Evolutionary conservation across 2,797 vertebrate genomes (phyloP), one percentile per base, ranked within the genome.

Genomic region (Buceros bicornis): DNA sequence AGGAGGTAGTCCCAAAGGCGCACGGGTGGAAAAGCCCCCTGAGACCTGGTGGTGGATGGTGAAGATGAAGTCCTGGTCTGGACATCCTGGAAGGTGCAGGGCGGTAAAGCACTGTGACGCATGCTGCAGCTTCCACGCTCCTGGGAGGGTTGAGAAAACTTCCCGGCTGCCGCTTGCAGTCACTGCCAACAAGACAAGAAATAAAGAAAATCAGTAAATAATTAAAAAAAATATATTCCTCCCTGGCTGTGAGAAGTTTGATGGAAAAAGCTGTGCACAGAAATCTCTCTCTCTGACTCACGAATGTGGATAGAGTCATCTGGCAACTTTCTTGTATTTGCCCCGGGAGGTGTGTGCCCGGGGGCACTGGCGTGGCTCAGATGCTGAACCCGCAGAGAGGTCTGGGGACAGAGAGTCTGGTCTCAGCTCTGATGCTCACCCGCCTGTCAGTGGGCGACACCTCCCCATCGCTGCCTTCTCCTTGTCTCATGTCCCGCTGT

Each of bases 391-490:
- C 24, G 40, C 35, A 28, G 72, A 51, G 35, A 66, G 1, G 4
- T 21, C 33, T 33, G 33, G 33, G 33, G 33, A 33, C 33, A 33
- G 33, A 33, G 70, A 42, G 22, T 13, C 31, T 37, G n/a, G 26
- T 48, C 28, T 64, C 37, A 58, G 33, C 37, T 71, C 45, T 56
- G 69, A 14, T 20, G 25, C 53, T 48, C 73, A 12, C 22, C 16
- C 2, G 0, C 0, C 0, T 18, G 73, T 7, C 48, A 13, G 15
- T 10, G 40, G 24, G 25, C 28, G 25, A 62, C 33, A 65, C 10
- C 11, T 69, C 5, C 42, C 50, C 8, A 6, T 10, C 56, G 51
- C 72, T 91, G 79, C 51, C 67, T 70, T 71, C 40, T 29, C 29
- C 7, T 42, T 53, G 37, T 40, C 67, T 31, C 28, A 2, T 1